Conservation (phyloP, 92 coral and sea anemone genomes). For the Heliopora coerulea region DNA sequence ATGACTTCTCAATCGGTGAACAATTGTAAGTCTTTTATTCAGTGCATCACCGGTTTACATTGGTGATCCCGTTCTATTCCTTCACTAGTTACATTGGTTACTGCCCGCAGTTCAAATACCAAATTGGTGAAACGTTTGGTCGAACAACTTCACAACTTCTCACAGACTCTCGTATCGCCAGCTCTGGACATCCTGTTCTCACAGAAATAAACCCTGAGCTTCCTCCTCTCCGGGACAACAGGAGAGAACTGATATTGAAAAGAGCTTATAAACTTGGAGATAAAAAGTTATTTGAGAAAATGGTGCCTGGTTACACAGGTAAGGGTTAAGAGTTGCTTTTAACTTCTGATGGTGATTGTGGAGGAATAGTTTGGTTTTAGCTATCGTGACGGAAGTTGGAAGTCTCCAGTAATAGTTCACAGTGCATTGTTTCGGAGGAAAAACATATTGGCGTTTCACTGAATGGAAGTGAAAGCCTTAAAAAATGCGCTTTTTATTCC, state of each 20-base stretch:
- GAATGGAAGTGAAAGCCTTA: too few relatives aligned
- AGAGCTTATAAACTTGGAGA: conserved; percentile 90
- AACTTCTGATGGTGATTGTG: not conserved
- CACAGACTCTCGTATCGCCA: conserved; percentile 72
- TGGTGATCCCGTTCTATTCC: not conserved
- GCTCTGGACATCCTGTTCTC: conserved; percentile 80
- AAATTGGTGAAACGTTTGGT: conserved; percentile 96
- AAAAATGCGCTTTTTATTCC: too few relatives aligned
- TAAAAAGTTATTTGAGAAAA: conserved; percentile 79
- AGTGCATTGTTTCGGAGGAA: too few relatives aligned
- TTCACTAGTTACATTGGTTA: conserved; percentile 80
- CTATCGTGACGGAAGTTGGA: too few relatives aligned
- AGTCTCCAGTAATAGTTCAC: not conserved
- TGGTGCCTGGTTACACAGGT: conserved; percentile 99
- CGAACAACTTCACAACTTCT: conserved; percentile 79
- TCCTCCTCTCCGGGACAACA: conserved; percentile 62
- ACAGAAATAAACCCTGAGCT: conserved; percentile 70
- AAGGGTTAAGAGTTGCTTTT: not conserved
- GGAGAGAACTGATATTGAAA: conserved; percentile 62
- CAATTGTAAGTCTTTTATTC: conserved; percentile 1
- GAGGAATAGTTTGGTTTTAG: too few relatives aligned
- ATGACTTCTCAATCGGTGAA: conserved; percentile 25
- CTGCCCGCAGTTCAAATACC: conserved; percentile 96
- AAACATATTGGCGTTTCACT: too few relatives aligned
- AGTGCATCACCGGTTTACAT: not conserved